These are phyloP conservation scores for Solenopsis invicta DNA, from an alignment of 1,140 invertebrate genomes.

Conservation along the genomic window DNA sequence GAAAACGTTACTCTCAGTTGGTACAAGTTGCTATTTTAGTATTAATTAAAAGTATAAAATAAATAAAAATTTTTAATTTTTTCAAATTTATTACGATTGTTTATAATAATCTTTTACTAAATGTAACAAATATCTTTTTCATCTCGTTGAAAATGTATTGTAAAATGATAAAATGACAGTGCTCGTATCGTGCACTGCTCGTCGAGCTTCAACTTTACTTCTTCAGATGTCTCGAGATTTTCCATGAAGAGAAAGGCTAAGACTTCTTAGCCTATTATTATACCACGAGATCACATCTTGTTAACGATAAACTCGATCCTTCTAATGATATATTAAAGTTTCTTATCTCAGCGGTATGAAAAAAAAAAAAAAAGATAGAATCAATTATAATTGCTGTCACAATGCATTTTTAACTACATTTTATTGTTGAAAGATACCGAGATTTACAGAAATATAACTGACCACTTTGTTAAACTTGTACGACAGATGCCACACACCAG, in stretches of 20 bases:
- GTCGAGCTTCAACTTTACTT: constrained; percentile 10
- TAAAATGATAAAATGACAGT: neutral
- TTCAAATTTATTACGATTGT: neutral
- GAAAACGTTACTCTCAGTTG: neutral
- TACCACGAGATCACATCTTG: neutral
- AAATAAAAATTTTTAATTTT: neutral
- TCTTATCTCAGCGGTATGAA: neutral
- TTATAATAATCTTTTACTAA: constrained; percentile 11
- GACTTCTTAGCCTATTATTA: neutral
- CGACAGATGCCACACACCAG: constrained; percentile 80
- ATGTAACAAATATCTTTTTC: neutral
- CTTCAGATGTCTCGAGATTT: constrained; percentile 52
- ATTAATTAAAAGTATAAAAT: neutral
- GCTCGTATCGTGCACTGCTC: neutral
- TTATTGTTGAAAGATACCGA: neutral
- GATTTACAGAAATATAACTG: neutral
- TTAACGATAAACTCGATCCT: neutral
- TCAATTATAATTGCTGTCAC: neutral
- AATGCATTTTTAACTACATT: neutral
- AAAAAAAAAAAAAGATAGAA: neutral
- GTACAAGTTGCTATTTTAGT: neutral
- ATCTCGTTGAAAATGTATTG: constrained; percentile 6
- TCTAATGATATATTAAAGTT: neutral
- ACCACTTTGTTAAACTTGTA: constrained; percentile 22
- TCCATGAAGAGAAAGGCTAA: constrained; percentile 4